Evolutionary conservation across 2,888 invertebrate species (phyloP).

Genomic region (Acanthosoma haemorrhoidale): DNA sequence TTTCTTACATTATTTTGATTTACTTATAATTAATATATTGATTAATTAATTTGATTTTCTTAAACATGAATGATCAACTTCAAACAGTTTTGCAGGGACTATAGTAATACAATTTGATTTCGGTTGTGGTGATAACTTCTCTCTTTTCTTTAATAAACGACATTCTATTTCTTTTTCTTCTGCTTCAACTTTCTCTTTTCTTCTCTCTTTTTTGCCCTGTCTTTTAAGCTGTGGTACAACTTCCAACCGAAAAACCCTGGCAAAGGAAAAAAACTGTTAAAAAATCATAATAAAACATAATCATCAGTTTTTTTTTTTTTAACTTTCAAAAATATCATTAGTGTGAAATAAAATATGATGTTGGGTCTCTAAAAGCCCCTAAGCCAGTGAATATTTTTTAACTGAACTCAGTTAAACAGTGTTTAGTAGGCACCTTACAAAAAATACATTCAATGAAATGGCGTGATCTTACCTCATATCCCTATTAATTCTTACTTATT

Average conservation of each 20-base stretch:
- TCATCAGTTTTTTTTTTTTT: too few species aligned
- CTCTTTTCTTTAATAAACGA: neutral
- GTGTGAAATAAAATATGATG: too few species aligned
- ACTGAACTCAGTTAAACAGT: too few species aligned
- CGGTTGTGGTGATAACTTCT: neutral
- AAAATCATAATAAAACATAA: too few species aligned
- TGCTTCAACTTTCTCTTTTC: constrained; percentile 39
- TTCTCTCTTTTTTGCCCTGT: constrained; percentile 36
- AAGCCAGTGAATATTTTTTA: too few species aligned
- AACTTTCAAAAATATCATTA: too few species aligned
- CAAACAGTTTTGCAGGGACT: neutral
- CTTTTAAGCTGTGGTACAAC: constrained; percentile 37
- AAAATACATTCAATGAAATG: too few species aligned
- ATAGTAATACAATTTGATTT: neutral
- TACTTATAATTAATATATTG: neutral
- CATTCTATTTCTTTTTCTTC: constrained; percentile 38
- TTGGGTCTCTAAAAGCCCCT: too few species aligned
- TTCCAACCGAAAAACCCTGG: constrained; percentile 39
- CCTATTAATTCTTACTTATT: too few species aligned
- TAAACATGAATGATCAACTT: neutral
- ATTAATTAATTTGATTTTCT: neutral
- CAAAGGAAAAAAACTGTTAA: too few species aligned
- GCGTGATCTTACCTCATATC: too few species aligned
- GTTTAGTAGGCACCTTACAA: too few species aligned
- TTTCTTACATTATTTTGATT: neutral